Conservation (phyloP, 2,888 invertebrate species). For the Lissocephala sabroskyi region DNA sequence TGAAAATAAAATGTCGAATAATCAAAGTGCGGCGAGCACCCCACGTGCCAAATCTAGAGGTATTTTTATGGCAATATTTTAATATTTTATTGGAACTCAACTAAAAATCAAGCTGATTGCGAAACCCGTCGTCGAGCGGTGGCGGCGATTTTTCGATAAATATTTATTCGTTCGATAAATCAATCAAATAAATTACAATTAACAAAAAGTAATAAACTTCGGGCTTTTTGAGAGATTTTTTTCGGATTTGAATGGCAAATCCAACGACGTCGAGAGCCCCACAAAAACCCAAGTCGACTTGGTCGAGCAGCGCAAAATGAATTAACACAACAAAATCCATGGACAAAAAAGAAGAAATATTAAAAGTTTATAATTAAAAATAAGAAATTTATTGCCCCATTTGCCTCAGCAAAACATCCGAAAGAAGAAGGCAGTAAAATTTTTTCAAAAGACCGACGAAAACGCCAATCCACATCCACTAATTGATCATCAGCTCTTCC, state of each 20-base stretch:
- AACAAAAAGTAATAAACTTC: slow-evolving; percentile 57
- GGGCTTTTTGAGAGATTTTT: too few relatives aligned
- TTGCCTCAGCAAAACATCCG: too few relatives aligned
- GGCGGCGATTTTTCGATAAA: slow-evolving; percentile 33
- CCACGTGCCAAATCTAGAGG: slow-evolving; percentile 18
- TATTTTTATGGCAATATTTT: slow-evolving; percentile 3
- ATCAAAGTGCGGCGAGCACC: slow-evolving; percentile 22
- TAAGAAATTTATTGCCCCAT: slow-evolving; percentile 52
- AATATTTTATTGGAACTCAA: slow-evolving; percentile 16
- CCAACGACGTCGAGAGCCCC: slow-evolving; percentile 4
- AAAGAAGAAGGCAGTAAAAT: slow-evolving; percentile 13
- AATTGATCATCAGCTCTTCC: slow-evolving; percentile 49
- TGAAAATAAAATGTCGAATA: slow-evolving; percentile 8
- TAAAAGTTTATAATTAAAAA: slow-evolving; percentile 49
- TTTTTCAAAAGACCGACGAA: slow-evolving; percentile 1
- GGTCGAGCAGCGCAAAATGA: slow-evolving; percentile 13
- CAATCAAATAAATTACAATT: slow-evolving; percentile 66
- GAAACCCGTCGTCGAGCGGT: slow-evolving; percentile 45
- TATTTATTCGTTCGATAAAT: slow-evolving; percentile 59
- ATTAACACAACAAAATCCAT: slow-evolving; percentile 9
- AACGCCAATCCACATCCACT: slow-evolving; percentile 30
- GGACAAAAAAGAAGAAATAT: slow-evolving; percentile 11
- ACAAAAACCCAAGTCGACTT: slow-evolving; percentile 9
- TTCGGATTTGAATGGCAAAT: slow-evolving; percentile 25
- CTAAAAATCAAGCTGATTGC: slow-evolving; percentile 39